A percentile compares a stretch with the other conserved stretches of the same genome.
Conservation (phyloP, 2,113 vertebrate genomes). For the Onychostoma macrolepis region DNA sequence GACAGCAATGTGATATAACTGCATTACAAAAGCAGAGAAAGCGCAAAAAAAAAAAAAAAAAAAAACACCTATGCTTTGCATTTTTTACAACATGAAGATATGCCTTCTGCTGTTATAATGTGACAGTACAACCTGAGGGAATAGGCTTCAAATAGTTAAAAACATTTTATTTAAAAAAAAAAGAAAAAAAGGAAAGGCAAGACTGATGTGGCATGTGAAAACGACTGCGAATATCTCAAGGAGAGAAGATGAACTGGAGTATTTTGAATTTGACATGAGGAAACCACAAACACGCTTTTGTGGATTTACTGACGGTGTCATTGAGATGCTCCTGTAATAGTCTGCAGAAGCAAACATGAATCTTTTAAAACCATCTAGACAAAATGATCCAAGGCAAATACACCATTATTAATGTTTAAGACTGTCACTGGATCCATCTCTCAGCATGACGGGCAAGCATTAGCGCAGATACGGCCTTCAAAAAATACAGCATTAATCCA, state of each 20-base stretch:
- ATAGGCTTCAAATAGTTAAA: conserved; percentile 60
- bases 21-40: not conserved
- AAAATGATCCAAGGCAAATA: conserved; percentile 20
- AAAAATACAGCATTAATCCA: not conserved
- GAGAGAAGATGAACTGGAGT: conserved; percentile 36
- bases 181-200: conserved; percentile 31
- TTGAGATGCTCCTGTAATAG: conserved; percentile 42
- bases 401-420: conserved; percentile 8
- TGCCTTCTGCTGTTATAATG: conserved; percentile 32
- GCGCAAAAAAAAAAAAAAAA: not conserved
- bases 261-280: conserved; percentile 34
- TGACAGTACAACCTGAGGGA: conserved; percentile 55
- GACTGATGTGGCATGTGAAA: conserved; percentile 46
- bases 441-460: not conserved
- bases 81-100: conserved; percentile 50
- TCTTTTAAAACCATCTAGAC: conserved; percentile 29
- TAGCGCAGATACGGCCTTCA: not conserved
- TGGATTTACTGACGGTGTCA: conserved; percentile 50
- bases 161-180: conserved; percentile 53
- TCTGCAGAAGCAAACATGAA: conserved; percentile 34
- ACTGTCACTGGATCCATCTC: conserved; percentile 4
- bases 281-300: conserved; percentile 48
- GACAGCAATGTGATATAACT: not conserved
- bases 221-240: not conserved
- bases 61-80: conserved; percentile 10